Evolutionary conservation across 2,797 vertebrate species (phyloP), one percentile per base, ranked within the genome.

Genomic region (Eulemur coronatus): DNA sequence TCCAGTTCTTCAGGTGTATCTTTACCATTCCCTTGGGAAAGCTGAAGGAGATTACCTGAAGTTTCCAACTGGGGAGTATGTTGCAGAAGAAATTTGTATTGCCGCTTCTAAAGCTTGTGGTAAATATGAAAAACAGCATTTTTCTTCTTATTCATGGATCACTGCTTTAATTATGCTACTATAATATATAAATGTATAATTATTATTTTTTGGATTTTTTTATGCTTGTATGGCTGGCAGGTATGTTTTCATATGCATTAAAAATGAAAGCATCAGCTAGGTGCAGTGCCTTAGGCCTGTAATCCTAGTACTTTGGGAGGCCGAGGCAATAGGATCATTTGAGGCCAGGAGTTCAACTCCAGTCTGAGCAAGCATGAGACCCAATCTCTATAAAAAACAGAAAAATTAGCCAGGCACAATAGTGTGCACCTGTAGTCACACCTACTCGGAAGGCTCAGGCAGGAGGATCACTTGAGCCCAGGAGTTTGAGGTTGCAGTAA

Each of bases 11-110:
- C 99, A 98, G 57, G 98, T 99, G 86, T 99, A 99, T 95, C 99
- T 99, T 73, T 99, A 99, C 98, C 98, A 99, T 97, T 99, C 97
- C 67, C 98, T 98, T 80, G 99, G 98, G 33, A 98, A 98, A 80
- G 96, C 96, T 33, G 98, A 98, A 50, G 98, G 96, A 52, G 98
- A 98, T 52, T 97, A 97, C 85, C 98, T 99, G 80, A 98, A 96
- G 0, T 99, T 99, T 98, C 98, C 99, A 73, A 59, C 98, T 26
- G 99, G 99, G 85, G 99, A 99, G 30, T 99, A 99, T 43, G 97
- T 99, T 55, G 99, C 99, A 9, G 99, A 99, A 98, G 99, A 99
- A 92, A 99, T 99, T 84, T 99, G 99, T 78, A 89, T 99, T 96
- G 97, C 97, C 88, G 99, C 99, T 79, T 99, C 99, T 82, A 99